A percentile compares a stretch with the other conserved stretches of the same genome.
These are phyloP conservation scores for Drosophila leontia DNA, from an alignment of 1,140 invertebrate genomes.

Conservation along the genomic window DNA sequence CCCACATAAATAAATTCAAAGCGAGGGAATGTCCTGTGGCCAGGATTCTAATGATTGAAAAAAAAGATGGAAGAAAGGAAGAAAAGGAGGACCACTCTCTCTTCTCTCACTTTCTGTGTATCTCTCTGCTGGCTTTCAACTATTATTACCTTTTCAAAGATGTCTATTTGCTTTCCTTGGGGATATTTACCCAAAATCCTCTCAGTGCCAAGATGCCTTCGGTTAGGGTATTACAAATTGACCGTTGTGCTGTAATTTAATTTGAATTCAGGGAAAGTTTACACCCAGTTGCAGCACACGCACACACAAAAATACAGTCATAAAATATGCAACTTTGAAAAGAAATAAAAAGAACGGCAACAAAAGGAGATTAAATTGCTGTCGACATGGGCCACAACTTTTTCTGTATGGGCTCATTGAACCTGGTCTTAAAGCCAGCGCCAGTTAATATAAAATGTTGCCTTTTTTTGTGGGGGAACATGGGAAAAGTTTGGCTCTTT, in stretches of 20 bases:
- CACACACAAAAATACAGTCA: slow-evolving; percentile 32
- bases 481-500: slow-evolving; percentile 10
- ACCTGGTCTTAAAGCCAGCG: slow-evolving; percentile 25
- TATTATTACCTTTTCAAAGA: slow-evolving; percentile 32
- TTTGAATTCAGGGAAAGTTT: slow-evolving; percentile 43
- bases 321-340: slow-evolving; percentile 55
- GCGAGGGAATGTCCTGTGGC: slow-evolving; percentile 36
- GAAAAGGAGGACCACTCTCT: slow-evolving; percentile 13
- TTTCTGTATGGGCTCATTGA: slow-evolving; percentile 43
- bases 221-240: slow-evolving; percentile 39
- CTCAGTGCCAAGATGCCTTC: slow-evolving; percentile 11
- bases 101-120: not conserved
- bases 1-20: slow-evolving; percentile 49
- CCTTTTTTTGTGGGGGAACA: not conserved
- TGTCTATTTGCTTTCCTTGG: slow-evolving; percentile 18
- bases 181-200: slow-evolving; percentile 29
- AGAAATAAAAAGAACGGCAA: slow-evolving; percentile 43
- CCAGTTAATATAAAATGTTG: slow-evolving; percentile 44
- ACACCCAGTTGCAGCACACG: slow-evolving; percentile 36
- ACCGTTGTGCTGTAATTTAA: slow-evolving; percentile 44
- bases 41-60: slow-evolving; percentile 40
- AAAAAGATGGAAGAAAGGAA: slow-evolving; percentile 13
- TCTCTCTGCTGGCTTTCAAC: slow-evolving; percentile 10
- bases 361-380: slow-evolving; percentile 50
- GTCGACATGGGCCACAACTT: slow-evolving; percentile 39